Base-by-base conservation (phyloP, 2,113 vertebrate species). In the Setophaga kirtlandii region DNA sequence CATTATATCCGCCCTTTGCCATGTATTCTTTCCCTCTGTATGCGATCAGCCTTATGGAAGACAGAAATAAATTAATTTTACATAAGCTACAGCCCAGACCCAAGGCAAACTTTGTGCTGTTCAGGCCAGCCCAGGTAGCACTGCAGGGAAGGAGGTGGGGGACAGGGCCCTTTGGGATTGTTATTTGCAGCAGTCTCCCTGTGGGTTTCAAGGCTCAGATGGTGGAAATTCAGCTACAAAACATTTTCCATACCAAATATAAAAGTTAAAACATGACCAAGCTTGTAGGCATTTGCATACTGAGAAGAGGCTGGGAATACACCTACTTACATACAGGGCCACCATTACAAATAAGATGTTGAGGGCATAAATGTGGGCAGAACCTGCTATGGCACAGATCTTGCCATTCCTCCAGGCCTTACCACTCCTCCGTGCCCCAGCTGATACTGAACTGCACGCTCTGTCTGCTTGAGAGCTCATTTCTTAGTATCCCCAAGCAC, bases 291-390 rank as follows among this genome's bases (percentile, higher is more conserved):
- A 33, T 10, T 56, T 91, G 19, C 35, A 41, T 63, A 41, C 11
- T 74, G 56, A 63, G 30, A 84, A 78, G 11, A 67, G 21, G 12
- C 39, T 75, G 28, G 6, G 4, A 83, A 33, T 11, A 9, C 1
- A 4, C 4, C 21, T 41, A 27, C 3, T 16, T 58, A 11, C 2
- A 1, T 46, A 30, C 17, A 22, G 0, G 2, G 39, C 7, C 35
- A 59, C 24, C 22, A 21, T 27, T 19, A 56, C 20, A 78, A 80
- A 37, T 13, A 44, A 59, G 41, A 46, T 41, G 5, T 33, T 56
- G 56, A 1, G 1, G 12, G 33, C 20, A 58, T 19, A 82, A 87
- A 83, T 17, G 10, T 12, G 28, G 27, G 59, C 35, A 85, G 30
- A 75, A 47, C 9, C 44, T 80, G 23, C 62, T 55, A 2, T 42